Conservation (phyloP, 2,797 vertebrate species). For the Anomalospiza imberbis region DNA sequence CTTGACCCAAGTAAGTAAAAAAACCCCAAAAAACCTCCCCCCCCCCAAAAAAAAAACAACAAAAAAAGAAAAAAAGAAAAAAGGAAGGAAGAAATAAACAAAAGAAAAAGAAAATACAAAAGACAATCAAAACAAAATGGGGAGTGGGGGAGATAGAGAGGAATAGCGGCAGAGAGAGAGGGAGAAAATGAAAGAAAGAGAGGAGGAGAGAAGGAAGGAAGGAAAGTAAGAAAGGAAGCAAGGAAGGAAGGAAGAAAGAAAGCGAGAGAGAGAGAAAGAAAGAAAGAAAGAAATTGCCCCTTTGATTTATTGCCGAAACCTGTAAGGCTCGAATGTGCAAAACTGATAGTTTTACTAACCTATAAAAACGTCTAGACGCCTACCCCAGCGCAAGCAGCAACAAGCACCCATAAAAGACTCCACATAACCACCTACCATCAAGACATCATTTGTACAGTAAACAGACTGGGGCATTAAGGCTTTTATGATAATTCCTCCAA, state of each 20-base stretch:
- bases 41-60: no score
- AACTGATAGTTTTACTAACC: slow-evolving; percentile 99
- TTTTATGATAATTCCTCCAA: slow-evolving; percentile 80
- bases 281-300: slow-evolving; percentile 80
- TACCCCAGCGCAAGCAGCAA: slow-evolving; percentile 84
- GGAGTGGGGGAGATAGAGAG: slow-evolving; percentile 2
- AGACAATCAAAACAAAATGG: neutral
- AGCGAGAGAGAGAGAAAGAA: slow-evolving; percentile 41
- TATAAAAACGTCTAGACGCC: slow-evolving; percentile 98
- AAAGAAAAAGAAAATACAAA: neutral
- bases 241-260: neutral
- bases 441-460: slow-evolving; percentile 77
- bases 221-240: neutral
- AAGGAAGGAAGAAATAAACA: neutral
- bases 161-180: neutral
- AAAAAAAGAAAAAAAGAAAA: neutral
- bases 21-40: no score
- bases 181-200: slow-evolving; percentile 38
- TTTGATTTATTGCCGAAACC: slow-evolving; percentile 95
- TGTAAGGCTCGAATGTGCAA: slow-evolving; percentile 94
- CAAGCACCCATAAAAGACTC: slow-evolving; percentile 82
- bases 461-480: slow-evolving; percentile 73
- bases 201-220: neutral
- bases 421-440: slow-evolving; percentile 80
- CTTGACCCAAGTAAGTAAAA: slow-evolving; percentile 97